Base-by-base conservation (phyloP, 1,140 invertebrate genomes). In the Camponotus vicinus region DNA sequence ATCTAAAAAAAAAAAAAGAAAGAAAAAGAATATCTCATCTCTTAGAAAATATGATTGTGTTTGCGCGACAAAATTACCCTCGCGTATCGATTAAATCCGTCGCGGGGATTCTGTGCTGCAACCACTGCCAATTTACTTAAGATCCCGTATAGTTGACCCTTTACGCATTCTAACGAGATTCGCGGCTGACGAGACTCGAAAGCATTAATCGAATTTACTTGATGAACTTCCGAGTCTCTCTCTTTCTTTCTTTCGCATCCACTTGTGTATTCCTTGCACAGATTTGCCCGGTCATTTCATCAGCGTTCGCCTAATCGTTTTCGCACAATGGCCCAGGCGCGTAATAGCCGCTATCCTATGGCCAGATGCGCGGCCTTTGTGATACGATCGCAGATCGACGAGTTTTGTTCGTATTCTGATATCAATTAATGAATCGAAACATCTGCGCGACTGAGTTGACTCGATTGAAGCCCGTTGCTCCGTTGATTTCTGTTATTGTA, bases 391-490 rank as follows among this genome's bases (percentile, higher is more conserved):
- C 61, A 49, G 37, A 42, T 70, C 52, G 8, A 45, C 27, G 27
- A 83, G 55, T 83, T 83, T 83, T 83, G 55, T 83, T 63, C 69
- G 79, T 27, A 70, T 75, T 21, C 69, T 83, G 57, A 83, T 83
- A 83, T 73, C 69, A 61, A 52, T 83, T 83, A 73, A 75, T 83
- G 79, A 83, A 83, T 83, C 57, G 69, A 83, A 45, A 83, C 79
- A 83, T 83, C 79, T 83, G 79, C 57, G 45, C 55, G 52, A 55
- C 34, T 9, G 7, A 61, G 52, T 78, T 66, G 64, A 69, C 34
- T n/a, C 42, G 8, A 57, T 45, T 45, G 40, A 73, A 49, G 73
- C 18, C 15, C 49, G 13, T 37, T 37, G 67, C 27, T 69, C 55
- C 8, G 32, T 40, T 40, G 34, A 45, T 49, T 83, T 59, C 18